Evolutionary conservation across 2,797 vertebrate species (phyloP).

Genomic region (Pseudocheirus occidentalis): DNA sequence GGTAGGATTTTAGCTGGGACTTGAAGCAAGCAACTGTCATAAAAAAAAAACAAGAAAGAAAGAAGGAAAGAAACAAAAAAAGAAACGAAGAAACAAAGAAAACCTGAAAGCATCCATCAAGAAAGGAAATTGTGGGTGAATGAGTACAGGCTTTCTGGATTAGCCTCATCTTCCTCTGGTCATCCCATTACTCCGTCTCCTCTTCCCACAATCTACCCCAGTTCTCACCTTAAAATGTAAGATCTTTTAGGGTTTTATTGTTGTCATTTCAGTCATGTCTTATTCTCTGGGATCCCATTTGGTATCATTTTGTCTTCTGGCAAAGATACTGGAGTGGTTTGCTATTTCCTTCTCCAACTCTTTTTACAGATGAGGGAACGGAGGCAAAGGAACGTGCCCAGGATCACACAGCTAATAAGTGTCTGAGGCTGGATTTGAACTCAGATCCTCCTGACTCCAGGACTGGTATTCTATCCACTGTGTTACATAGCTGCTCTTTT

Average conservation of each 20-base stretch:
- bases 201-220: neutral
- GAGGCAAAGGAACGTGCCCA: neutral
- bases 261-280: neutral
- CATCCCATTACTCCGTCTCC: neutral
- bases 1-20: neutral
- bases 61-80: too few species aligned
- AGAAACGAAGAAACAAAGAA: too few species aligned
- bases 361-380: neutral
- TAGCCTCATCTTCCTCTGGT: neutral
- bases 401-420: neutral
- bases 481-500: neutral
- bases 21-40: neutral
- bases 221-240: neutral
- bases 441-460: neutral
- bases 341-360: neutral
- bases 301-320: neutral
- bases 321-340: neutral
- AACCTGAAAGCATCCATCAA: neutral
- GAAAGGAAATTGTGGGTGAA: neutral
- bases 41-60: too few species aligned
- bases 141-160: neutral
- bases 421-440: neutral
- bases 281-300: neutral
- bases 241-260: neutral
- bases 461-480: neutral